phyloP scores from a whole-genome alignment of 2,797 vertebrate genomes.

The Cossypha heuglini region DNA sequence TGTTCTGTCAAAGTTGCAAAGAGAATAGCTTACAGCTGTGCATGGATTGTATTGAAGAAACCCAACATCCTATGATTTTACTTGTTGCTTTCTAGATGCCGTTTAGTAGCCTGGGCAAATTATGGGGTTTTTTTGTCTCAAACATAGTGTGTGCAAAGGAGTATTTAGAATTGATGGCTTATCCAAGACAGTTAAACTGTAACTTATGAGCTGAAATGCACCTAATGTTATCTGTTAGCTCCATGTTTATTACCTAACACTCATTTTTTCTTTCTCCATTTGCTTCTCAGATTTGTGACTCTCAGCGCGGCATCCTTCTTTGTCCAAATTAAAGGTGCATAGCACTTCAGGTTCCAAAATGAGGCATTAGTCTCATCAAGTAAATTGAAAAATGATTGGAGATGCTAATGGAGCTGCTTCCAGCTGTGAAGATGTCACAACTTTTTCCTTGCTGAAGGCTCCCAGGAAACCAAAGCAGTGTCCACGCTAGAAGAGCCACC shows the following conservation, averaged over 20 bases:
- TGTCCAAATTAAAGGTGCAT: neutral
- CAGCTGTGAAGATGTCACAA: neutral
- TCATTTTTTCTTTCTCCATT: neutral
- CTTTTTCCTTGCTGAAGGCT: neutral
- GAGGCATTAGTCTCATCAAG: neutral
- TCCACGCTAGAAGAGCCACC: neutral
- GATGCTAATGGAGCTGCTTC: neutral
- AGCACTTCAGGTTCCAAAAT: neutral
- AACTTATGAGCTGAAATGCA: neutral
- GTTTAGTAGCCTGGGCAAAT: neutral
- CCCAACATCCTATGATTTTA: neutral
- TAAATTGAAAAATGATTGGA: neutral
- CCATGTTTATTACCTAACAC: neutral
- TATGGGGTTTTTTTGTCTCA: neutral
- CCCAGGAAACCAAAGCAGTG: neutral
- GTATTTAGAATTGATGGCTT: neutral
- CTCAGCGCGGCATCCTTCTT: neutral
- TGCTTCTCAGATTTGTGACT: neutral
- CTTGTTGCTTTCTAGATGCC: neutral
- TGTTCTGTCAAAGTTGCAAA: conserved; percentile 27
- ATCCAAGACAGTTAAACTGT: neutral
- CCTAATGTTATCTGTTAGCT: neutral
- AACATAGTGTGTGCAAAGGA: neutral
- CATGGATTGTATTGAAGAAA: neutral
- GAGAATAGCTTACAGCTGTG: conserved; percentile 51